Evolutionary conservation across 2,888 invertebrate genomes (phyloP).

Genomic region (Drosophila falleni): DNA sequence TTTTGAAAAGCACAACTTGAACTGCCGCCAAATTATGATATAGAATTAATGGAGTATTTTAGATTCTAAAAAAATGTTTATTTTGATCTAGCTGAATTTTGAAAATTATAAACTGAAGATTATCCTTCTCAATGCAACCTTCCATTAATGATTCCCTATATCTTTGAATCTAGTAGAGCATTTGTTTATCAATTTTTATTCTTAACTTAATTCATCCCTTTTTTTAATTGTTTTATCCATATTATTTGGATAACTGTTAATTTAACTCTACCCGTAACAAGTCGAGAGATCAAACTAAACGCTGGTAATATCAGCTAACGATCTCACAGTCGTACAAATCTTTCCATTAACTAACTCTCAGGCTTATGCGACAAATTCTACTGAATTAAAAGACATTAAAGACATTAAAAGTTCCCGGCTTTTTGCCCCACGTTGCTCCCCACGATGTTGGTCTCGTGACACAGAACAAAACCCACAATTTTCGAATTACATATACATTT

Average conservation of each 20-base stretch:
- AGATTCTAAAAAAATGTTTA: too few relatives aligned
- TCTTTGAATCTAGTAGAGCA: not conserved
- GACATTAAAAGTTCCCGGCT: slow-evolving; percentile 9
- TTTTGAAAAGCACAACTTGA: not conserved
- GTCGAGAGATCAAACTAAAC: slow-evolving; percentile 1
- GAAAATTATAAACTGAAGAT: not conserved
- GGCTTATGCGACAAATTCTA: slow-evolving; percentile 57
- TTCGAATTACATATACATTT: slow-evolving; percentile 31
- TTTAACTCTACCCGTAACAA: not conserved
- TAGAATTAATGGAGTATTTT: too few relatives aligned
- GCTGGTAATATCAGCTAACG: slow-evolving; percentile 44
- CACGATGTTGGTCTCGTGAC: slow-evolving; percentile 61
- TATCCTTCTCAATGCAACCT: not conserved
- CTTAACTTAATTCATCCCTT: not conserved
- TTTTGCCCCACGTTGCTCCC: slow-evolving; percentile 22
- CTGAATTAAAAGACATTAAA: slow-evolving; percentile 67
- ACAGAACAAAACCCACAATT: slow-evolving; percentile 44
- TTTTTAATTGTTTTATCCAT: not conserved
- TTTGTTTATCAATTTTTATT: not conserved
- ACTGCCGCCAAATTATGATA: not conserved
- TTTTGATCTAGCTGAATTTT: too few relatives aligned
- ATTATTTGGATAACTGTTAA: not conserved
- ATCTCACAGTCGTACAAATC: slow-evolving; percentile 62
- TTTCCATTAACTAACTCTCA: slow-evolving; percentile 56
- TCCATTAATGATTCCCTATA: not conserved